Percentiles rank a stretch among this genome's conserved stretches.
phyloP scores from a whole-genome alignment of 2,797 vertebrate species.

The Chaetodon trifasciatus region DNA sequence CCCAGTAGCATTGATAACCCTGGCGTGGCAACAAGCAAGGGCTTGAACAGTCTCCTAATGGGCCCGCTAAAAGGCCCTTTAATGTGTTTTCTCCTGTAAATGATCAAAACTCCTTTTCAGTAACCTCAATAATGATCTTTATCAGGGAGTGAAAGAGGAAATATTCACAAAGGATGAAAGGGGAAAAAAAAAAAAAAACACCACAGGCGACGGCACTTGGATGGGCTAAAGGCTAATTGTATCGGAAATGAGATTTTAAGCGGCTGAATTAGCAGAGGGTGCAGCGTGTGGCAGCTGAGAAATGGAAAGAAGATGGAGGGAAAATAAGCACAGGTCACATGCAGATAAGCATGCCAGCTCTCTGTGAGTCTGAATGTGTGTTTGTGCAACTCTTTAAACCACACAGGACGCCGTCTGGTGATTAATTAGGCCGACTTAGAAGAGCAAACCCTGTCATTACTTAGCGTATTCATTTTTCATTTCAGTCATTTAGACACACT shows the following conservation, averaged over 20 bases:
- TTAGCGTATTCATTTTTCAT: slow-evolving; percentile 52
- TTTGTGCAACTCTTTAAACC: slow-evolving; percentile 59
- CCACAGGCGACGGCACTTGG: slow-evolving; percentile 61
- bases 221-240: slow-evolving; percentile 87
- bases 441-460: slow-evolving; percentile 65
- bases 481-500: slow-evolving; percentile 41
- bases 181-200: slow-evolving; percentile 29
- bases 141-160: slow-evolving; percentile 71
- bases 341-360: slow-evolving; percentile 64
- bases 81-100: slow-evolving; percentile 81
- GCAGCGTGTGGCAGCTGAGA: slow-evolving; percentile 54
- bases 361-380: slow-evolving; percentile 48
- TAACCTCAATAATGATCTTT: slow-evolving; percentile 76
- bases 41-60: slow-evolving; percentile 67
- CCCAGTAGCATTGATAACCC: slow-evolving; percentile 69
- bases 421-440: slow-evolving; percentile 71
- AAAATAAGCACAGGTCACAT: slow-evolving; percentile 68
- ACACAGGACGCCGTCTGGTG: slow-evolving; percentile 55
- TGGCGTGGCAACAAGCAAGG: slow-evolving; percentile 58
- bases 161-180: slow-evolving; percentile 67
- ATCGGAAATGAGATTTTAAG: slow-evolving; percentile 86
- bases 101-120: slow-evolving; percentile 78
- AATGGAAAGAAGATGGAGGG: slow-evolving; percentile 54
- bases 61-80: slow-evolving; percentile 67
- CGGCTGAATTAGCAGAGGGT: slow-evolving; percentile 81